A percentile compares a stretch with the other conserved stretches of the same genome.
Evolutionary conservation across 1,140 invertebrate species (phyloP).

Genomic region (Heterodera carotae): DNA sequence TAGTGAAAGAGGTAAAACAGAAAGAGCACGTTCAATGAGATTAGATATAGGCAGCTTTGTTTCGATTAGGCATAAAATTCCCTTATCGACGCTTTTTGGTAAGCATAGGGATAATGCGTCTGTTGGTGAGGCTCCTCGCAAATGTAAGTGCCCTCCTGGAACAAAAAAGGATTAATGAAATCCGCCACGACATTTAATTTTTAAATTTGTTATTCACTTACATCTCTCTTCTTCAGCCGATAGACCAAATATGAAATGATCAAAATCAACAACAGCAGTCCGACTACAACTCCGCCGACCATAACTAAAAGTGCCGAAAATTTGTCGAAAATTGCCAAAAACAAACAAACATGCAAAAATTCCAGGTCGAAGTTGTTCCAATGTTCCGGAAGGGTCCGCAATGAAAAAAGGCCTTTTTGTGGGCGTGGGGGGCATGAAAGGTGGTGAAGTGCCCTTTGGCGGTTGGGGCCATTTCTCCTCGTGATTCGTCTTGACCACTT

Average conservation of each 20-base stretch:
- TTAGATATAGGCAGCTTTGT: not conserved
- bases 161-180: not conserved
- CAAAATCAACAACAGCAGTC: constrained; percentile 14
- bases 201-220: not conserved
- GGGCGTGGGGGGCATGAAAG: not conserved
- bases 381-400: constrained; percentile 15
- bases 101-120: constrained; percentile 17
- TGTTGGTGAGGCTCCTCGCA: constrained; percentile 25
- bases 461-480: not conserved
- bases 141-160: constrained; percentile 25
- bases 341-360: constrained; percentile 23
- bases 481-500: not conserved
- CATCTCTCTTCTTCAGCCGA: constrained; percentile 26
- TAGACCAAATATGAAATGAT: constrained; percentile 27
- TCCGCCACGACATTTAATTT: too few species aligned
- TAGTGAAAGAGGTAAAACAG: not conserved
- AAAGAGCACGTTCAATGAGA: not conserved
- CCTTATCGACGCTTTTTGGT: constrained; percentile 27
- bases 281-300: constrained; percentile 25
- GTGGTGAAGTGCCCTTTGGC: not conserved
- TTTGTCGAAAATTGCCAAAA: not conserved
- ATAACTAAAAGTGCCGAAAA: constrained; percentile 2
- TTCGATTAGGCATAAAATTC: constrained; percentile 23
- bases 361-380: constrained; percentile 27
- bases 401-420: constrained; percentile 3